A percentile compares a stretch with the other conserved stretches of the same genome.
Evolutionary conservation across 2,797 vertebrate species (phyloP).

Genomic region (Mionectes olivaceus): DNA sequence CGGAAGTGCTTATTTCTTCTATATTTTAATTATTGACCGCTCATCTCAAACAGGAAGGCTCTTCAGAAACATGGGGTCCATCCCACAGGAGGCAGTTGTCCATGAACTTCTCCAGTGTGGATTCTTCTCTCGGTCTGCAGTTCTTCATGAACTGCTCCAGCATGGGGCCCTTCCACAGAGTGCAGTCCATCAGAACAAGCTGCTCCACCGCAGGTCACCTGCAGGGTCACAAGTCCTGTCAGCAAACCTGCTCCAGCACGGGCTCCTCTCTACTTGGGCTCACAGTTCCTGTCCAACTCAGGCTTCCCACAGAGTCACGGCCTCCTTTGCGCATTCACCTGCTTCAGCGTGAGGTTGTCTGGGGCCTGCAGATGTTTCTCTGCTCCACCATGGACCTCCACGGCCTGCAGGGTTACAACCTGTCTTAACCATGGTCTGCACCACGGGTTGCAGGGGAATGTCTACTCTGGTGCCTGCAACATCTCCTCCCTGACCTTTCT

Average conservation of each 20-base stretch:
- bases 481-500: not conserved
- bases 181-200: not conserved
- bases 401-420: not conserved
- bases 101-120: not conserved
- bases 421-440: not conserved
- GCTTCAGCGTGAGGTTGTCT: rapidly evolving
- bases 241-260: not conserved
- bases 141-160: not conserved
- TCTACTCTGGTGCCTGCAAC: not conserved
- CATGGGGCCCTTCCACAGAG: rapidly evolving
- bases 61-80: not conserved
- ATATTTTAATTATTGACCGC: not conserved
- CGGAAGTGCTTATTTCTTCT: not conserved
- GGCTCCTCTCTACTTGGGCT: not conserved
- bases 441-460: not conserved
- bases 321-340: not conserved
- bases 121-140: not conserved
- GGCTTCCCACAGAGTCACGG: rapidly evolving
- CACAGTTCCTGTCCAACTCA: not conserved
- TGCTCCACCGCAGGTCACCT: rapidly evolving
- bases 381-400: not conserved
- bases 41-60: not conserved
- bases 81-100: not conserved
- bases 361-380: not conserved
- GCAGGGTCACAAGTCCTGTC: not conserved